phyloP scores from a whole-genome alignment of 2,797 vertebrate genomes.

The Tokudaia muenninki region DNA sequence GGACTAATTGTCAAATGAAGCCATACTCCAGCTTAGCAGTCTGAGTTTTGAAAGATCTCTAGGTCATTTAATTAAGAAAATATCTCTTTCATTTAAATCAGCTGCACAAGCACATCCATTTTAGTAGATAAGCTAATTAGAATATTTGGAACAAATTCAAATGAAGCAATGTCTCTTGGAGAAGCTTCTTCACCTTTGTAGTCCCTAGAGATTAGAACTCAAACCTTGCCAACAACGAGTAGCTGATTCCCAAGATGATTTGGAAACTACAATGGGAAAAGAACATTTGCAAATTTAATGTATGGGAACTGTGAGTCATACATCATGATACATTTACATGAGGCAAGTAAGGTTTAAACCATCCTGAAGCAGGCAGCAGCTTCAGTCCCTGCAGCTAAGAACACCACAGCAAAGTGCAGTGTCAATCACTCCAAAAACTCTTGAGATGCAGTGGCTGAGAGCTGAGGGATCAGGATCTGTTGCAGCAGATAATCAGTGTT shows the following conservation, averaged over 20 bases:
- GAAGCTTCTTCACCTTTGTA: neutral
- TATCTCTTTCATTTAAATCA: neutral
- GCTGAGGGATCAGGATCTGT: fast-evolving
- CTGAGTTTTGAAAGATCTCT: neutral
- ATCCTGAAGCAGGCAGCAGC: neutral
- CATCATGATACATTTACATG: no score
- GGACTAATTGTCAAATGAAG: neutral
- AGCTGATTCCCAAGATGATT: neutral
- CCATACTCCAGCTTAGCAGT: neutral
- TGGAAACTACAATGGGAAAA: neutral
- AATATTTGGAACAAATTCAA: neutral
- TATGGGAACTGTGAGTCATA: neutral
- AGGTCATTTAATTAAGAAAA: neutral
- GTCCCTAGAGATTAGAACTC: neutral
- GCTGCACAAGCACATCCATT: neutral
- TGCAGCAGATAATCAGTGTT: neutral
- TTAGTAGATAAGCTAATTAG: neutral
- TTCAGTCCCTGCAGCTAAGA: neutral
- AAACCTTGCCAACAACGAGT: neutral
- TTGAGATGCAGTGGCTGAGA: neutral
- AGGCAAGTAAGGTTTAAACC: neutral
- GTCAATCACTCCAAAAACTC: neutral
- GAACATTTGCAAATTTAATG: neutral
- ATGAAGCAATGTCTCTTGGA: neutral
- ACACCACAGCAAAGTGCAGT: neutral